Evolutionary conservation across 2,888 invertebrate genomes (phyloP), one percentile per base, ranked within the genome.

Genomic region (Aethes cnicana): DNA sequence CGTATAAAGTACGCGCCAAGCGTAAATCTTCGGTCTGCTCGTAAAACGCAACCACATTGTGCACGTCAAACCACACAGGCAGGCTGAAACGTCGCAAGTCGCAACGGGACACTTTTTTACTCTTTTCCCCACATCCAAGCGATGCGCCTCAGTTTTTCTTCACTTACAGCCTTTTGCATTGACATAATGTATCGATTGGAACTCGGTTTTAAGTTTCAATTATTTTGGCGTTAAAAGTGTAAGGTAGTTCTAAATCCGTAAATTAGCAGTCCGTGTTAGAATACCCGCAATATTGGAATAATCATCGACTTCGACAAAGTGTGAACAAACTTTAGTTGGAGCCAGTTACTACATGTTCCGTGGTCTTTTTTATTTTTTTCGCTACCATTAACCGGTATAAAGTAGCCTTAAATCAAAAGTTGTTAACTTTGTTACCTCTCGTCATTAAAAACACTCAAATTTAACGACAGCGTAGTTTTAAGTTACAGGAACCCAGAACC

Each of bases 31-130:
- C 61, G 58, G 53, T 62, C 67, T 68, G 70, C 60, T 71, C 74
- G 78, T 81, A 77, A 79, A 75, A 68, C 64, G 71, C 61, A 64
- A 76, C 77, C 80, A 72, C 76, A 74, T 69, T 75, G 74, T 74
- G 69, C 61, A 72, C 74, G 74, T 74, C 71, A 74, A 72, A 72
- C 36, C 32, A 30, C 42, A 42, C 20, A 33, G 23, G 11, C 3
- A 9, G 25, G 16, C 25, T 39, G 25, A 39, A 42, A 48, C 30
- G 28, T 28, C 35, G 28, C 17, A 50, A 36, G 23, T 37, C 23
- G 14, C 43, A 25, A 9, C 47, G 21, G 30, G 37, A 23, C 30
- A 30, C 28, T 12, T 28, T 28, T 11, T 28, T 28, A 9, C 12
- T 28, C 12, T 28, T 23, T 11, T 32, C 16, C 12, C 42, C 28